phyloP scores from a whole-genome alignment of 2,113 vertebrate genomes.

The Sialia sialis region DNA sequence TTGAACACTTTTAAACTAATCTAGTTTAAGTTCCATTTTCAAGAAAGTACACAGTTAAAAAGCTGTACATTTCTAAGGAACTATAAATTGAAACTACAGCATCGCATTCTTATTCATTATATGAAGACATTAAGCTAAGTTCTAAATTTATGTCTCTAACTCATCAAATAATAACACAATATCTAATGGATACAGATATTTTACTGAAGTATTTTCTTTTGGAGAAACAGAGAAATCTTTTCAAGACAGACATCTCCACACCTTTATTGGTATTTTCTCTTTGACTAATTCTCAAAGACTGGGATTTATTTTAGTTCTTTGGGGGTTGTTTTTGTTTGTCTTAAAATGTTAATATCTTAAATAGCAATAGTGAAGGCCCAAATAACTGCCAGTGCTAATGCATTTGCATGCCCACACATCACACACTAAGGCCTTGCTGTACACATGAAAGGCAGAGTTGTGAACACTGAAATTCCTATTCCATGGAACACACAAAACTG shows the following conservation, averaged over 20 bases:
- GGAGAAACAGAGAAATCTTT: background rate
- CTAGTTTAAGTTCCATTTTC: background rate
- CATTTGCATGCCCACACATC: background rate
- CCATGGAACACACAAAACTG: background rate
- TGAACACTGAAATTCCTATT: background rate
- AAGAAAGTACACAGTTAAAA: background rate
- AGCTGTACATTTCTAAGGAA: background rate
- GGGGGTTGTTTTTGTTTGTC: background rate
- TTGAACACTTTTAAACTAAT: background rate
- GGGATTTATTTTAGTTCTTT: background rate
- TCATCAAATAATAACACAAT: background rate
- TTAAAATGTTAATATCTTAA: background rate
- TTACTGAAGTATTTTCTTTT: background rate
- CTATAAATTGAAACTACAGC: background rate
- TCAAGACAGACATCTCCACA: background rate
- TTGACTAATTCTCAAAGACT: background rate
- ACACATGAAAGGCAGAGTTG: background rate
- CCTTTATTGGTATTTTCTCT: background rate
- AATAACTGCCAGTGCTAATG: background rate
- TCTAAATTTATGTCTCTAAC: background rate
- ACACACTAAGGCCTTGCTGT: background rate
- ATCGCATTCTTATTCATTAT: background rate
- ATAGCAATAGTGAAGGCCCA: background rate
- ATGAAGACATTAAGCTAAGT: background rate
- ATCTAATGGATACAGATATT: background rate